Conservation (phyloP, 1,140 invertebrate genomes). For the Sipha flava region DNA sequence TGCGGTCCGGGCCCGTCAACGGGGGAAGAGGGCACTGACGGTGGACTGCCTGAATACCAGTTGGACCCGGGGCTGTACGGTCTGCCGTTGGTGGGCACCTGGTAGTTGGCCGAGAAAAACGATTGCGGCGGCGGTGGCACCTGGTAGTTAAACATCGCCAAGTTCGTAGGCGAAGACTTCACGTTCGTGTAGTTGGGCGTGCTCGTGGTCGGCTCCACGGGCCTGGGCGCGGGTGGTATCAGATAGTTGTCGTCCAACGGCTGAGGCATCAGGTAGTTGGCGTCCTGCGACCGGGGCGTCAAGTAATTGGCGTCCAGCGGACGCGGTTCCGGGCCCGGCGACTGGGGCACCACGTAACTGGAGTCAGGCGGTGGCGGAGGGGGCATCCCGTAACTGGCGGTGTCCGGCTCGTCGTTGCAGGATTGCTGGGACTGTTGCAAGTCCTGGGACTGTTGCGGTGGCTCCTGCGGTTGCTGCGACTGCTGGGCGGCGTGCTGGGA, state of each 20-base stretch:
- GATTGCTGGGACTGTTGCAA: no score
- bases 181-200: slow-evolving; percentile 31
- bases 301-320: no score
- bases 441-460: no score
- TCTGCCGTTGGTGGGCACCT: slow-evolving; percentile 19
- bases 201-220: slow-evolving; percentile 37
- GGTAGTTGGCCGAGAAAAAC: slow-evolving; percentile 35
- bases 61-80: neutral
- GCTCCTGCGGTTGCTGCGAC: no score
- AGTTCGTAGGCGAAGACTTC: slow-evolving; percentile 33
- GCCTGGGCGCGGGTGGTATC: slow-evolving; percentile 48
- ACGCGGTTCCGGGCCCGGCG: no score
- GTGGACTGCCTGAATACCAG: neutral
- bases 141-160: slow-evolving; percentile 45
- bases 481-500: neutral
- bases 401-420: no score
- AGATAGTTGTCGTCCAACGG: slow-evolving; percentile 49
- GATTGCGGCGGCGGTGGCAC: slow-evolving; percentile 44
- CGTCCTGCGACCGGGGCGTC: slow-evolving; percentile 43
- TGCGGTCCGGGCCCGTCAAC: neutral
- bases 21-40: neutral
- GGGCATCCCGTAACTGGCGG: no score
- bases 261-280: slow-evolving; percentile 50
- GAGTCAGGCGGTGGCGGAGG: no score
- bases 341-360: no score